A percentile compares a stretch with the other conserved stretches of the same genome.
These are phyloP conservation scores for Rhyzopertha dominica DNA, from an alignment of 1,140 invertebrate species.

Conservation along the genomic window DNA sequence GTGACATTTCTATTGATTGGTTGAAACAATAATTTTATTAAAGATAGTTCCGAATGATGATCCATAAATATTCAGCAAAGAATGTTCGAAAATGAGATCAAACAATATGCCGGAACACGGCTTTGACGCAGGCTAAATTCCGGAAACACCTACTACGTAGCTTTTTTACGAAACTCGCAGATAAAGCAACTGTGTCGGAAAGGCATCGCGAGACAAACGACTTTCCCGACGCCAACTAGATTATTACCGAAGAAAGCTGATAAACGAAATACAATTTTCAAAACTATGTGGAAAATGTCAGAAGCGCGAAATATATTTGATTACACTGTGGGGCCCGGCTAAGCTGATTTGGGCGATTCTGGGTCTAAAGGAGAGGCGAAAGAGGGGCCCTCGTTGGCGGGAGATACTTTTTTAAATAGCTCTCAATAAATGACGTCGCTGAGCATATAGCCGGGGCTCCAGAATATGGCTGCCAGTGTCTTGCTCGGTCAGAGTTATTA, in stretches of 20 bases:
- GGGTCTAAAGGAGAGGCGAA: constrained; percentile 19
- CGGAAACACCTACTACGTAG: no score
- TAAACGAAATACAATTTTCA: constrained; percentile 40
- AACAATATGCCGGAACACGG: no score
- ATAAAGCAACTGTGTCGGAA: no score
- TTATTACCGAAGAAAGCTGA: constrained; percentile 32
- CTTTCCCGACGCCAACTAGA: constrained; percentile 33
- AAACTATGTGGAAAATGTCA: constrained; percentile 39
- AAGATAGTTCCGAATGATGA: no score
- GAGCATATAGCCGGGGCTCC: constrained; percentile 27
- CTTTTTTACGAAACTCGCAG: no score
- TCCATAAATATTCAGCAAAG: no score
- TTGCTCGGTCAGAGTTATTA: constrained; percentile 19
- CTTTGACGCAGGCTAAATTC: no score
- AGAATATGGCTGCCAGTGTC: constrained; percentile 33
- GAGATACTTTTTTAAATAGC: constrained; percentile 30
- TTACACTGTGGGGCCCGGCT: constrained; percentile 28
- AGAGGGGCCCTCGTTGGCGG: constrained; percentile 7
- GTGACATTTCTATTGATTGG: no score
- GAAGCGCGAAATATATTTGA: constrained; percentile 32
- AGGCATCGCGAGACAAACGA: no score
- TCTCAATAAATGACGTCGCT: constrained; percentile 34
- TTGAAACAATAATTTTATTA: no score
- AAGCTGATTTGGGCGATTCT: constrained; percentile 35
- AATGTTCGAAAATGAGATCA: no score